Base-by-base conservation (phyloP, 2,797 vertebrate species). In the Rhinatrema bivittatum region DNA sequence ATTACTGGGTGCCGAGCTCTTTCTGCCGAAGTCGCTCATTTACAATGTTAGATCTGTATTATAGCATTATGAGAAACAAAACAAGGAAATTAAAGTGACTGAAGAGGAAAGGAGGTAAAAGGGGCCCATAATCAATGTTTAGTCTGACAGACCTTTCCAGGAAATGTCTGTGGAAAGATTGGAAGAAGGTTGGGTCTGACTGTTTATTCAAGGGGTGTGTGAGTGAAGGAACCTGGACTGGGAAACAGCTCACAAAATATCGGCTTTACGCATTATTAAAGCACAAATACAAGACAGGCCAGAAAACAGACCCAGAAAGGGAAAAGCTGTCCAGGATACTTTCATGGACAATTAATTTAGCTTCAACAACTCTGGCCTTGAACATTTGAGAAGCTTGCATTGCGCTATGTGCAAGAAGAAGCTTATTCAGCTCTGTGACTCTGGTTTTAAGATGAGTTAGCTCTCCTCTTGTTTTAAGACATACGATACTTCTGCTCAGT, bases 161-260 rank as follows among this genome's bases (percentile, higher is more conserved):
- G 10, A 39, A 27, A 15, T 16, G 10, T 27, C 15, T 10, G 10
- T 16, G 9, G 14, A 27, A 27, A 27, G 15, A 10, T 27, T 27
- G 16, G 28, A n/a, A 14, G 51, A 13, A 10, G 28, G 24, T 16
- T 3, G 0, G 50, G 43, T 29, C 41, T 32, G 35, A 45, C 38
- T 12, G 24, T 30, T 51, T 13, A 6, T 35, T 26, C 2, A 10
- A 48, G 32, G 34, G 54, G 50, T 20, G 30, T 24, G 57, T 53
- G 48, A 24, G 52, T 30, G 9, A 32, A n/a, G n/a, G n/a, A n/a
- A 24, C 47, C 36, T 25, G 43, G 46, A 40, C 25, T 3, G 6
- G 29, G 1, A 42, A 32, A 45, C 25, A n/a, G 0, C 14, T 0
- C 2, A 10, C 43, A 24, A 37, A 53, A 60, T 18, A 21, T 34